Evolutionary conservation across 2,888 invertebrate genomes (phyloP).

Genomic region (Nephrocerus scutellatus): DNA sequence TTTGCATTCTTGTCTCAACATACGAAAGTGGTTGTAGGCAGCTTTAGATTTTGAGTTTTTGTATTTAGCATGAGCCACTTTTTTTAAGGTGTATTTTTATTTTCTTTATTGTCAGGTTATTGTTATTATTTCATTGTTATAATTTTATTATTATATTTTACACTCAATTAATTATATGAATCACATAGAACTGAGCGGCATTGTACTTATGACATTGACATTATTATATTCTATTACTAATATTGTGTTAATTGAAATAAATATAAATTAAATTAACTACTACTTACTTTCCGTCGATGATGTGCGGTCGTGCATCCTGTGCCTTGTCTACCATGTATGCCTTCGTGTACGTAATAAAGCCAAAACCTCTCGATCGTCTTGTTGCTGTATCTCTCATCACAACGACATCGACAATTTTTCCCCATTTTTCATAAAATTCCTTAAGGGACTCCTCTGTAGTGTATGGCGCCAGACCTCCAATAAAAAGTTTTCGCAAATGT

Average conservation of each 20-base stretch:
- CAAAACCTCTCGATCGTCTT: slow-evolving; percentile 92
- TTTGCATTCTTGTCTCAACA: too few relatives aligned
- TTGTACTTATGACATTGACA: too few relatives aligned
- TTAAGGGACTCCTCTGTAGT: slow-evolving; percentile 87
- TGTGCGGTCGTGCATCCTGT: slow-evolving; percentile 80
- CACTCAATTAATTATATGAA: too few relatives aligned
- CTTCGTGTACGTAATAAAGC: slow-evolving; percentile 92
- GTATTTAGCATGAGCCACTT: too few relatives aligned
- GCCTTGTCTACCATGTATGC: slow-evolving; percentile 94
- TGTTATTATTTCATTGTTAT: too few relatives aligned
- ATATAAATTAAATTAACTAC: neutral
- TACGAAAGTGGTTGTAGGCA: too few relatives aligned
- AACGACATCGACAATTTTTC: slow-evolving; percentile 91
- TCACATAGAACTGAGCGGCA: too few relatives aligned
- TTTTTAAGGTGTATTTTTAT: too few relatives aligned
- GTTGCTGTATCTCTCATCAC: slow-evolving; percentile 95
- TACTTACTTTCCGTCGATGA: slow-evolving; percentile 75
- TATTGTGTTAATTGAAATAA: neutral
- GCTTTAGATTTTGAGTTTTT: too few relatives aligned
- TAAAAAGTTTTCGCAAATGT: slow-evolving; percentile 84
- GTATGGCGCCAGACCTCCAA: slow-evolving; percentile 91
- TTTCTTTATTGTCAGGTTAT: too few relatives aligned
- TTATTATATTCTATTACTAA: too few relatives aligned
- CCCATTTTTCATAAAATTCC: slow-evolving; percentile 92
- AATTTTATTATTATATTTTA: too few relatives aligned